Evolutionary conservation across 2,797 vertebrate genomes (phyloP).

Genomic region (Acestrorhynchus altus): DNA sequence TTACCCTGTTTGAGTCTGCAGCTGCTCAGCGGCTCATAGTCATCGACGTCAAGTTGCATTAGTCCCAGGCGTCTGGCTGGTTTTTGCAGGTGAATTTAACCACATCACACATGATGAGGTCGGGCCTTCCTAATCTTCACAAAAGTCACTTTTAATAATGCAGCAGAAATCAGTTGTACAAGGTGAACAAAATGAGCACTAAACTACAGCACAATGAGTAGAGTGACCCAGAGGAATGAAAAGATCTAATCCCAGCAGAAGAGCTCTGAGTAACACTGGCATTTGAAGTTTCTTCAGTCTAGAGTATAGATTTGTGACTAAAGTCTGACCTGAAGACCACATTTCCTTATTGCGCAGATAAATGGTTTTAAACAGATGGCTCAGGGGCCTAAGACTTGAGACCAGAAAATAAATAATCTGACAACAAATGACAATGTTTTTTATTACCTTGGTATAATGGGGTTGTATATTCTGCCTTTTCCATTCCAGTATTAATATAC

Average conservation of each 20-base stretch:
- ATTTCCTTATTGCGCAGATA: too few relatives aligned
- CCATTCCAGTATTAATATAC: neutral
- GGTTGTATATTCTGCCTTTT: neutral
- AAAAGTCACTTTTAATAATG: conserved; percentile 50
- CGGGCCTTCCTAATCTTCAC: conserved; percentile 33
- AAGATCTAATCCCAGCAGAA: conserved; percentile 53
- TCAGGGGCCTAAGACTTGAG: neutral
- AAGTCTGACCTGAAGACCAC: neutral
- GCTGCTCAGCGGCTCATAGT: conserved; percentile 43
- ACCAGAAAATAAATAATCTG: neutral
- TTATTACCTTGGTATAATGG: neutral
- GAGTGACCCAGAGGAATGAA: conserved; percentile 38
- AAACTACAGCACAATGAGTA: conserved; percentile 46
- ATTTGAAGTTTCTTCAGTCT: conserved; percentile 15
- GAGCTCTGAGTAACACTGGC: conserved; percentile 15
- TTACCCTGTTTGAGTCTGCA: conserved; percentile 38
- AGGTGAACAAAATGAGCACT: conserved; percentile 36
- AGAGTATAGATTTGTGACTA: neutral
- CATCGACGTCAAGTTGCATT: conserved; percentile 47
- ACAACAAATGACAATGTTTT: neutral
- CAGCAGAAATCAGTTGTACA: conserved; percentile 47
- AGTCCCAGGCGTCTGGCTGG: conserved; percentile 8
- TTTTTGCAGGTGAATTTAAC: conserved; percentile 56
- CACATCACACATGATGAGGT: conserved; percentile 36
- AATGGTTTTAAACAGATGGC: too few relatives aligned